Evolutionary conservation across 2,113 vertebrate species (phyloP), one percentile per base, ranked within the genome.

Genomic region (Gallinago jamesoni): DNA sequence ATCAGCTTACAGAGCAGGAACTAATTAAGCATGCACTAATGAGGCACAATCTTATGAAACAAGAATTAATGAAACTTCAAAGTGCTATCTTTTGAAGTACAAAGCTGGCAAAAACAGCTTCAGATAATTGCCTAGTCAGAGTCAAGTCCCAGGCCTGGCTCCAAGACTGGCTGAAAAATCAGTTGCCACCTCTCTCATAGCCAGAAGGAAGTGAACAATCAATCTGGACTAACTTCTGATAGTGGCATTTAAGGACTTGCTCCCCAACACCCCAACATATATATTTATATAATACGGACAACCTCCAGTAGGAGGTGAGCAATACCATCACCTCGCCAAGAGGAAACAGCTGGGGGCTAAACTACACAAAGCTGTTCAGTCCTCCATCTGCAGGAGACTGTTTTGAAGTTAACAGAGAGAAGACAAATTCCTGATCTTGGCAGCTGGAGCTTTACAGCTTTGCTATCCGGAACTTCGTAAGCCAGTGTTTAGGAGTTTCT

Each of bases 301-400:
- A 66, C 39, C 62, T 85, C 77, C 81, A 89, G 70, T 62, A 96
- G 89, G 91, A 95, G 95, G 89, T 75, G 78, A 85, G 81, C 74
- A 79, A 91, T 69, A 89, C 39, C 62, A 76, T 81, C 91, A 76
- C 70, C 31, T 82, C 1, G 8, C 91, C 93, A 94, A 96, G 62
- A 84, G 89, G 91, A 96, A 96, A 94, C 95, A 96, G 94, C 93
- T 95, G 78, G 84, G 59, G 87, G 91, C 89, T 94, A 91, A 97
- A 91, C 76, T 92, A 72, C 73, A 91, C 81, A 91, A 95, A 96
- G 81, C 78, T 93, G 52, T 67, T 93, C 87, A 79, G 69, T 82
- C 66, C 89, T 92, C 39, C 67, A 86, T 81, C 91, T 95, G 81
- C 84, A 95, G 74, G 57, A 95, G 39, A 53, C 57, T 82, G 87